Base-by-base conservation (phyloP, 2,888 invertebrate genomes). In the Atrina japonica region DNA sequence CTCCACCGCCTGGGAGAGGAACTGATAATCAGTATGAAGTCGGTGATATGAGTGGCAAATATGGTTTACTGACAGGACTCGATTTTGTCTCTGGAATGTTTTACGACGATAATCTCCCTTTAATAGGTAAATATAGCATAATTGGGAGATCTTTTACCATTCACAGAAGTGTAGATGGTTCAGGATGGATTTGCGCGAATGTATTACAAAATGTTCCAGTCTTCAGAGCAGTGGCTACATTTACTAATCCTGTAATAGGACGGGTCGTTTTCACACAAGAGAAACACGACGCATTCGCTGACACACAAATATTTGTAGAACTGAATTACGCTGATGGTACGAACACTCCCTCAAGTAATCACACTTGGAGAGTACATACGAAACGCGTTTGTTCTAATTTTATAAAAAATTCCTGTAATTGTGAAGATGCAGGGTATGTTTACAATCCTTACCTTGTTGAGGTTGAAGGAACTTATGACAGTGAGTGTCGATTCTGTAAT, bases 1-100 rank as follows among this genome's bases (percentile, higher is more conserved):
- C 83, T 56, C 85, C 86, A 0, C 9, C 70, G 0, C 60, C 83
- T 1, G 90, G 85, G 1, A 93, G 93, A 82, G 96, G 95, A 40
- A 95, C 96, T 0, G 96, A 96, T 88, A 97, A 98, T 89, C 95
- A 96, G 89, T 98, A 97, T 86, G 94, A 96, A 0, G 92, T 97
- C 2, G 98, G 98, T 0, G 97, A 97, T 88, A 91, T 98, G 9
- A 94, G 96, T 61, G 97, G 97, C n/a, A 98, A 97, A 91, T 93
- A 96, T 88, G 97, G 97, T 0, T 92, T 93, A 5, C 91, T 97
- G 16, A 94, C 92, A 76, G 95, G 94, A 0, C 90, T 93, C 43
- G 93, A 93, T 0, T 91, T 92, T 0, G 81, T 88, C 11, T 76
- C 76, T 1, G 81, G 85, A 29, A 83, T 49, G 3, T 76, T 95